Evolutionary conservation across 2,113 vertebrate species (phyloP), one percentile per base, ranked within the genome.

Genomic region (Percopsis transmontana): DNA sequence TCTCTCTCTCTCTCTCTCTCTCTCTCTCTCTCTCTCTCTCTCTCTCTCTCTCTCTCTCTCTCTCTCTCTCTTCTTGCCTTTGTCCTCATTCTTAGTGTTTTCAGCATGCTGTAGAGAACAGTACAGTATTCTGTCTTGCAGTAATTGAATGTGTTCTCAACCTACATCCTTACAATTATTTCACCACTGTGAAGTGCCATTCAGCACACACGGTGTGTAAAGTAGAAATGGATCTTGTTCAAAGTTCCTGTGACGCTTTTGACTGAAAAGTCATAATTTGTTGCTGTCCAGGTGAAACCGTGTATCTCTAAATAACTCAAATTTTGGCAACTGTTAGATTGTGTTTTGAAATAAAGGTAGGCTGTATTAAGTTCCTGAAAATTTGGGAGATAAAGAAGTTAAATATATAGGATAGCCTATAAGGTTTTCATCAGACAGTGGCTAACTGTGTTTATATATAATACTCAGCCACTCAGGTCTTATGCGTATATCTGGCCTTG

Each of bases 111-210:
- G 27, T 33, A 7, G 27, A 7, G 27, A 33, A 33, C 27, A 33
- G 27, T 33, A 33, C 27, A 33, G 27, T 33, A 33, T 33, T 44
- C 64, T 19, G 70, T 79, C 70, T 68, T 39, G 56, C 76, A 67
- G 80, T 81, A 79, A 77, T 72, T 77, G 72, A 83, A 86, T 62
- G 81, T 81, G 78, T 81, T 79, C 70, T 52, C 20, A 20, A 40
- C 13, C 16, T 59, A 53, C 67, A 66, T 72, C 65, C 16, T 20
- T 33, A 66, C 58, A 80, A 68, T 83, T 76, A 71, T 71, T 57
- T 15, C 0, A 52, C 70, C 10, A 72, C 74, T 40, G 76, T 77
- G 52, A 6, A 69, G 68, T 80, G 78, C 78, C 40, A 42, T 79
- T 74, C 72, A 56, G 80, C 66, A 16, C 58, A 66, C 41, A 45